Conservation (phyloP, 2,113 vertebrate genomes). For the Chitala chitala region DNA sequence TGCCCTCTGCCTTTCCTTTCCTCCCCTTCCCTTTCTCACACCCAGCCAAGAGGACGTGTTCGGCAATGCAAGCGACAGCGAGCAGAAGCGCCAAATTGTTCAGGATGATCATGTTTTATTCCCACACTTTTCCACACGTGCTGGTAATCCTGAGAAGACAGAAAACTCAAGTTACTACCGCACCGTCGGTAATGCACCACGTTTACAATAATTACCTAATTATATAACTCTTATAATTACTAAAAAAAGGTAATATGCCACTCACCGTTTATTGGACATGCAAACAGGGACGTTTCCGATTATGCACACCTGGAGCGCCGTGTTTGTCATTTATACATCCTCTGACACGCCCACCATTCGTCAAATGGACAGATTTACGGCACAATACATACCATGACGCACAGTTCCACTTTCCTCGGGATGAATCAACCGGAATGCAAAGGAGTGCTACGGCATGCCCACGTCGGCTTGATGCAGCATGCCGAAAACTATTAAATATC, state of each 20-base stretch:
- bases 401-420: neutral
- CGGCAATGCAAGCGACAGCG: constrained; percentile 58
- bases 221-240: no score
- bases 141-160: neutral
- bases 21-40: constrained; percentile 42
- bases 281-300: constrained; percentile 25
- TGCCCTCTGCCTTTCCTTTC: constrained; percentile 35
- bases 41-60: constrained; percentile 48
- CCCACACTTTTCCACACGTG: neutral
- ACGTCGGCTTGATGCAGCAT: constrained; percentile 15
- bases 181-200: neutral
- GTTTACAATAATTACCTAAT: no score
- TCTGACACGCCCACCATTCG: constrained; percentile 60
- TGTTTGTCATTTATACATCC: constrained; percentile 57
- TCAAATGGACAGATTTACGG: constrained; percentile 41
- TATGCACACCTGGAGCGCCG: constrained; percentile 17
- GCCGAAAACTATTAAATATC: neutral
- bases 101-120: constrained; percentile 49
- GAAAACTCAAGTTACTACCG: neutral
- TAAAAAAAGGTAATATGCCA: constrained; percentile 16
- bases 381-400: constrained; percentile 34
- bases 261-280: neutral
- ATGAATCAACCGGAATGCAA: constrained; percentile 19
- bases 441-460: neutral
- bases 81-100: constrained; percentile 52